A percentile compares a stretch with the other conserved stretches of the same genome.
These are phyloP conservation scores for Nipponacmea schrenckii DNA, from an alignment of 2,888 invertebrate species.

Conservation along the genomic window DNA sequence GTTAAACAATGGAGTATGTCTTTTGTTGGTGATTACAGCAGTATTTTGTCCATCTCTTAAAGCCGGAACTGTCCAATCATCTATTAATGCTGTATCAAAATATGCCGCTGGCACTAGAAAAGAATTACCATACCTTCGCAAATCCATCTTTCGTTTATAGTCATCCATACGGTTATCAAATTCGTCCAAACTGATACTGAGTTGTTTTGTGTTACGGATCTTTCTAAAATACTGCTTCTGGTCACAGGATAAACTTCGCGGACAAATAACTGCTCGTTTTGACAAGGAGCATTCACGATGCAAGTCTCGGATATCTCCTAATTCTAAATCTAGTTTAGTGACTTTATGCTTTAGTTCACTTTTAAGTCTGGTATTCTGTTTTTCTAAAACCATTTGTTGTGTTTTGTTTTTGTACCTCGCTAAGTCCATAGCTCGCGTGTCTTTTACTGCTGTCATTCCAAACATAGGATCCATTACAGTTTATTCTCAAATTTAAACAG, in stretches of 20 bases:
- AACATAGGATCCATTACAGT: slow-evolving; percentile 23
- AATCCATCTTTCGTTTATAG: slow-evolving; percentile 5
- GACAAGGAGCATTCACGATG: background rate
- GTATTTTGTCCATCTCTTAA: too few species aligned
- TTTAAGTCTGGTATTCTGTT: background rate
- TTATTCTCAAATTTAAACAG: background rate
- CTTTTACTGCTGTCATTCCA: slow-evolving; percentile 25
- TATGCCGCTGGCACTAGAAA: too few species aligned
- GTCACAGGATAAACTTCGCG: slow-evolving; percentile 10
- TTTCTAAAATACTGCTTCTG: slow-evolving; percentile 1
- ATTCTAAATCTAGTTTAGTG: slow-evolving; percentile 11
- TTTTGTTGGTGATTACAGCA: too few species aligned
- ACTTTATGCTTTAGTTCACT: background rate
- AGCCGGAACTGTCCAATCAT: too few species aligned
- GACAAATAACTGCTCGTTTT: slow-evolving; percentile 5
- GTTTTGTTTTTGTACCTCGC: slow-evolving; percentile 23
- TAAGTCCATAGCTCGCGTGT: slow-evolving; percentile 24
- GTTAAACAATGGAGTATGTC: too few species aligned
- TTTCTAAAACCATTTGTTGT: slow-evolving; percentile 20
- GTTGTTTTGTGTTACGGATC: background rate
- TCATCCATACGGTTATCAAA: slow-evolving; percentile 13
- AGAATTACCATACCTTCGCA: background rate
- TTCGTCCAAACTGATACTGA: slow-evolving; percentile 21
- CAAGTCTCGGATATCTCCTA: slow-evolving; percentile 6
- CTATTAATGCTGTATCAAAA: too few species aligned